phyloP scores from a whole-genome alignment of 2,113 vertebrate genomes.

The Anoplopoma fimbria region DNA sequence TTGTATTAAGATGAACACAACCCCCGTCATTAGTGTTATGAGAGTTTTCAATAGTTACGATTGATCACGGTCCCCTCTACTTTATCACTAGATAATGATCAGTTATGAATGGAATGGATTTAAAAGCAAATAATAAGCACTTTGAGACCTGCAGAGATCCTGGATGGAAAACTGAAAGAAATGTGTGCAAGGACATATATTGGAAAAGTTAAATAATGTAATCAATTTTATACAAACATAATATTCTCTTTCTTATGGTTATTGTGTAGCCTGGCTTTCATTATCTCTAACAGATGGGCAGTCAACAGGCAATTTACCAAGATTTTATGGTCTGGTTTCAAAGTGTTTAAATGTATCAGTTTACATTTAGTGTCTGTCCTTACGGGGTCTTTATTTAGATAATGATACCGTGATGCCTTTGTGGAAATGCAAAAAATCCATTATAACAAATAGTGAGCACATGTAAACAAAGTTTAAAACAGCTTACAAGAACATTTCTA shows the following conservation, averaged over 20 bases:
- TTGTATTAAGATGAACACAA: not conserved
- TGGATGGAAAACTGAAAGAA: not conserved
- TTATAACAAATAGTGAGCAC: not conserved
- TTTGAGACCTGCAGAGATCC: not conserved
- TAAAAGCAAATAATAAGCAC: not conserved
- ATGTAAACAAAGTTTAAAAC: not conserved
- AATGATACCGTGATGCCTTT: not conserved
- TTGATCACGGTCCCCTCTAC: not conserved
- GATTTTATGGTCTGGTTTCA: not conserved
- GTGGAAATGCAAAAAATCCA: not conserved
- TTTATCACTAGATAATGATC: not conserved
- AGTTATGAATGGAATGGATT: not conserved
- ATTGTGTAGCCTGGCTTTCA: no score
- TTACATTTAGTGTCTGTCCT: not conserved
- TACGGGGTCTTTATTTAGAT: not conserved
- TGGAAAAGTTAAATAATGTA: not conserved
- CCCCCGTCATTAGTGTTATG: not conserved
- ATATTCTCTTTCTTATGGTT: no score
- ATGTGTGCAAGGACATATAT: not conserved
- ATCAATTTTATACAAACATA: not conserved
- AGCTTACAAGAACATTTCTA: not conserved
- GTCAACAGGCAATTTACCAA: no score
- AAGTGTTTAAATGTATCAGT: not conserved
- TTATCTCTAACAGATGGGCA: no score
- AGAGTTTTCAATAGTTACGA: not conserved